Evolutionary conservation across 2,797 vertebrate species (phyloP).

Genomic region (Sebastes matsubarae): DNA sequence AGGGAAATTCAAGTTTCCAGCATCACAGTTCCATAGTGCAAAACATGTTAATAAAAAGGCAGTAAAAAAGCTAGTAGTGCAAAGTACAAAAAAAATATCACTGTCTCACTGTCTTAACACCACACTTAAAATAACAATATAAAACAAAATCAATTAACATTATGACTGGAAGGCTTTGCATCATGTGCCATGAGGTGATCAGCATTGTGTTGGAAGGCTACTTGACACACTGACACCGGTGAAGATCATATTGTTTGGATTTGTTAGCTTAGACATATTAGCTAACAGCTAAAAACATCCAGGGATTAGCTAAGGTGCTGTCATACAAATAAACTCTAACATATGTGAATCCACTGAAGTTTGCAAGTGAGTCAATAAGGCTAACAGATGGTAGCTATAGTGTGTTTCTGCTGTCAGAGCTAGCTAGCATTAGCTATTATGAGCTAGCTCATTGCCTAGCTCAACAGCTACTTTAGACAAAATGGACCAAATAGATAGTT

Average conservation of each 20-base stretch:
- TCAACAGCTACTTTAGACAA: background rate
- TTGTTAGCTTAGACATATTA: background rate
- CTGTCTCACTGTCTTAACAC: background rate
- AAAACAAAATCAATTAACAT: background rate
- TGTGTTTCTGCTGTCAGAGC: constrained; percentile 14
- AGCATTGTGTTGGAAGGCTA: background rate
- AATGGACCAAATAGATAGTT: background rate
- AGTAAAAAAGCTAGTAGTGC: no score
- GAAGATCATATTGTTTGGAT: background rate
- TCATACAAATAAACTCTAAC: background rate
- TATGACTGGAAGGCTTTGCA: background rate
- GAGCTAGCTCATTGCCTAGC: background rate
- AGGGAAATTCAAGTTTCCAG: no score
- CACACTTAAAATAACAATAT: background rate
- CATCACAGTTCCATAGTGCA: no score
- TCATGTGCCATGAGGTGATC: background rate
- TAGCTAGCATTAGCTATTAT: constrained; percentile 47
- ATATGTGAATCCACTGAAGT: background rate
- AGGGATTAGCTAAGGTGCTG: background rate
- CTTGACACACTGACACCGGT: constrained; percentile 39
- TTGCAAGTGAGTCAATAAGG: background rate
- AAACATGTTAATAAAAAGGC: no score
- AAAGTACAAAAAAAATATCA: no score
- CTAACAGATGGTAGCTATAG: background rate
- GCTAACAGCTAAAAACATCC: background rate